Evolutionary conservation across 2,888 invertebrate genomes (phyloP), one percentile per base, ranked within the genome.

Genomic region (Papilio demoleus): DNA sequence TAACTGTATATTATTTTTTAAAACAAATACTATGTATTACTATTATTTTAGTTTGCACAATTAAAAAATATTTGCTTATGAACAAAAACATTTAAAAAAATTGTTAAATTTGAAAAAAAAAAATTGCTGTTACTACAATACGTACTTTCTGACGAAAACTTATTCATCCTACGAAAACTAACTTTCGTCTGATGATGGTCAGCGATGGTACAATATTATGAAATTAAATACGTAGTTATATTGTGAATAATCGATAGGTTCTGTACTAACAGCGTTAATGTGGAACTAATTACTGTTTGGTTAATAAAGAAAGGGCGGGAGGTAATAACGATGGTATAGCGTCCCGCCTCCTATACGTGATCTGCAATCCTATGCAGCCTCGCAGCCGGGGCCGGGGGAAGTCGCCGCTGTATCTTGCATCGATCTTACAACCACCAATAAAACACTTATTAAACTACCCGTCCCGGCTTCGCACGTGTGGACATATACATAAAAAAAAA

Each of bases 331-430:
- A 70, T 71, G 75, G 79, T 77, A 80, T 80, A 80, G 79, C 78
- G 77, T 78, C 79, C 78, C 76, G 79, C 70, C 74, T 74, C 72
- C 72, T 74, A 77, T 78, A 87, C 87, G 87, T 88, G 87, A 82
- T 77, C 80, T 71, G 84, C 79, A 84, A 80, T 71, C 75, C 76
- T 77, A 85, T 81, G 67, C 68, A 66, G 69, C 67, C 70, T 63
- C 70, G 64, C 61, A 53, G 14, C 14, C 45, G 31, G 17, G 22
- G 22, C 47, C 5, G 61, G 34, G 60, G 63, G 67, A 40, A 64
- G 47, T 42, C 24, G 17, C 67, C 22, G 17, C 17, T n/a, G 17
- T 19, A 24, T 53, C 34, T 58, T 58, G 58, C 47, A 47, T 45
- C 47, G 38, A 66, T 53, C 53, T 53, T 27, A 27, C 53, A 24